Evolutionary conservation across 2,888 invertebrate species (phyloP).

Genomic region (Iphiclides podalirius): DNA sequence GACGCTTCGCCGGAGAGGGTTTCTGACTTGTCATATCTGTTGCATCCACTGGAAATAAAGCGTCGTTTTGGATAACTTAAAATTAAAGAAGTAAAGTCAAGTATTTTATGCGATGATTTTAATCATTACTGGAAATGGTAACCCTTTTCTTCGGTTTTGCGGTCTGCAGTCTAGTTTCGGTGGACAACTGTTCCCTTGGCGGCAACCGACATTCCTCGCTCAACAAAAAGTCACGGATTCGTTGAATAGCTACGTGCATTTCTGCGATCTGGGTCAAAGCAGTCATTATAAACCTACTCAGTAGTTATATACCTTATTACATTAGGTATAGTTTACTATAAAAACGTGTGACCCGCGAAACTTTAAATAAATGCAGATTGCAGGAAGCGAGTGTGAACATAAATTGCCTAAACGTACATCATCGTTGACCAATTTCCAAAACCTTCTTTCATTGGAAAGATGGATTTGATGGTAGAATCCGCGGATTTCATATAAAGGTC

Average conservation of each 20-base stretch:
- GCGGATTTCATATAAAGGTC: no score
- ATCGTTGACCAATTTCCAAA: no score
- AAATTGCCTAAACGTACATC: no score
- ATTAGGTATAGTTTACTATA: no score
- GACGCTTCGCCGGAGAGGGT: constrained; percentile 19
- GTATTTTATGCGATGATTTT: no score
- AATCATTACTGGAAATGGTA: constrained; percentile 47
- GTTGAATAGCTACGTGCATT: constrained; percentile 67
- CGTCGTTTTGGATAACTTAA: neutral
- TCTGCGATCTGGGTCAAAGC: constrained; percentile 67
- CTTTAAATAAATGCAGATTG: no score
- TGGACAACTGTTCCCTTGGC: constrained; percentile 39
- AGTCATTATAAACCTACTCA: no score
- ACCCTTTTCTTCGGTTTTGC: constrained; percentile 54
- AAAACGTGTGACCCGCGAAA: no score
- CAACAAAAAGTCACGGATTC: constrained; percentile 64
- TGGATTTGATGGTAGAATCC: no score
- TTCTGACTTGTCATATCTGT: constrained; percentile 8
- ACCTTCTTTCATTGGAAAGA: no score
- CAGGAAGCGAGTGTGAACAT: no score
- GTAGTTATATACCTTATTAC: neutral
- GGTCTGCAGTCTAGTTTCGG: constrained; percentile 2
- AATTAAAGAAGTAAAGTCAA: no score
- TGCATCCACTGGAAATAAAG: constrained; percentile 34
- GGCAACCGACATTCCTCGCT: constrained; percentile 62